phyloP scores from a whole-genome alignment of 1,140 invertebrate genomes.

The Brachionus rubens region DNA sequence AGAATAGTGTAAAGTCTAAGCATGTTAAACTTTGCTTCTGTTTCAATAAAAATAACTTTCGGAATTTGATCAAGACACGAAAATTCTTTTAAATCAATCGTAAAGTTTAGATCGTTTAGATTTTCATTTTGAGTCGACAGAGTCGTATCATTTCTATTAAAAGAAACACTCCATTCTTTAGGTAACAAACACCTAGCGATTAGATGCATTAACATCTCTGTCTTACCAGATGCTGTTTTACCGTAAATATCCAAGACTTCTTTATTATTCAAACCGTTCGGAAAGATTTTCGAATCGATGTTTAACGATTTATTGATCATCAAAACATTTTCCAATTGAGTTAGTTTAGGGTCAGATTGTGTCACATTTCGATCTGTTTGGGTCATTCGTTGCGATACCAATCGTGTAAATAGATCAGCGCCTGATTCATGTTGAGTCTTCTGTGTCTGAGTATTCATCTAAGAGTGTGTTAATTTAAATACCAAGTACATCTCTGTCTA shows the following conservation, averaged over 20 bases:
- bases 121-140: not conserved
- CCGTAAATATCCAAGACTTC: constrained; percentile 21
- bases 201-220: not conserved
- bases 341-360: not conserved
- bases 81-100: not conserved
- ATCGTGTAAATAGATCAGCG: constrained; percentile 12
- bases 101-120: not conserved
- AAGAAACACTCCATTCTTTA: not conserved
- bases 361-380: not conserved
- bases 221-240: constrained; percentile 4
- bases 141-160: not conserved
- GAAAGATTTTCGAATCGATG: not conserved
- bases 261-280: not conserved
- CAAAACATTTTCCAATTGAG: not conserved
- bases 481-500: not conserved
- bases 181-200: constrained; percentile 3
- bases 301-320: constrained; percentile 9
- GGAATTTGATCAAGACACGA: not conserved
- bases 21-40: constrained; percentile 10
- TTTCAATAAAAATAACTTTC: constrained; percentile 16
- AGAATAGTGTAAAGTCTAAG: constrained; percentile 14
- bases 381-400: constrained; percentile 10
- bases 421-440: constrained; percentile 11
- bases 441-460: constrained; percentile 27
- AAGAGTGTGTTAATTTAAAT: not conserved